Conservation (phyloP, 2,888 invertebrate genomes). For the Pterobdella sp. region DNA sequence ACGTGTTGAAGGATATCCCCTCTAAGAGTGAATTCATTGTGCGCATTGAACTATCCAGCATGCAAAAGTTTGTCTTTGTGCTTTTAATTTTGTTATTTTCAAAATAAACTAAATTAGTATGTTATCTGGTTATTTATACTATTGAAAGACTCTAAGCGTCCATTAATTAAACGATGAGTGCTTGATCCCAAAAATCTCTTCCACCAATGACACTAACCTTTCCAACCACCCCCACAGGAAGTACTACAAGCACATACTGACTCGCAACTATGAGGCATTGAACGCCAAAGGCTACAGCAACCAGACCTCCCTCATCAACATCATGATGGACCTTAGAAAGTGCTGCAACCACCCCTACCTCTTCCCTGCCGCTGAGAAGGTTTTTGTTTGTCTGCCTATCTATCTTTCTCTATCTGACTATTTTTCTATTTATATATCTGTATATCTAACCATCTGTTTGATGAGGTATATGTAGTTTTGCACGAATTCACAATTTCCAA, state of each 20-base stretch:
- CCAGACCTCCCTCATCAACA: constrained; percentile 78
- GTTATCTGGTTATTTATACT: too few species aligned
- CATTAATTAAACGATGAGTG: too few species aligned
- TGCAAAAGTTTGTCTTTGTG: constrained; percentile 38
- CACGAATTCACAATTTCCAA: too few species aligned
- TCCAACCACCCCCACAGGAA: constrained; percentile 58
- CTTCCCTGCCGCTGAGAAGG: constrained; percentile 75
- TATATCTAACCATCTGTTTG: too few species aligned
- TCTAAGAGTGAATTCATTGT: constrained; percentile 39
- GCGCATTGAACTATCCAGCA: constrained; percentile 37
- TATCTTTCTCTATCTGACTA: too few species aligned
- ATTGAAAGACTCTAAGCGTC: too few species aligned
- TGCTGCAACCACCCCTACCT: constrained; percentile 96
- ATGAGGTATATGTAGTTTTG: too few species aligned
- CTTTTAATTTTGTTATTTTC: background rate
- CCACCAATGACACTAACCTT: too few species aligned
- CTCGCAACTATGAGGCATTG: constrained; percentile 89
- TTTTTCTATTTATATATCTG: too few species aligned
- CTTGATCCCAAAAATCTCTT: too few species aligned
- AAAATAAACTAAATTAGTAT: too few species aligned
- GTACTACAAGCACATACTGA: constrained; percentile 93
- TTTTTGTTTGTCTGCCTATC: constrained; percentile 30
- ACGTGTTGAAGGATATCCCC: constrained; percentile 40
- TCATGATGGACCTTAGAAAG: constrained; percentile 97
- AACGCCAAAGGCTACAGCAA: constrained; percentile 76